Evolutionary conservation across 2,797 vertebrate species (phyloP), one percentile per base, ranked within the genome.

Genomic region (Setipinna tenuifilis): DNA sequence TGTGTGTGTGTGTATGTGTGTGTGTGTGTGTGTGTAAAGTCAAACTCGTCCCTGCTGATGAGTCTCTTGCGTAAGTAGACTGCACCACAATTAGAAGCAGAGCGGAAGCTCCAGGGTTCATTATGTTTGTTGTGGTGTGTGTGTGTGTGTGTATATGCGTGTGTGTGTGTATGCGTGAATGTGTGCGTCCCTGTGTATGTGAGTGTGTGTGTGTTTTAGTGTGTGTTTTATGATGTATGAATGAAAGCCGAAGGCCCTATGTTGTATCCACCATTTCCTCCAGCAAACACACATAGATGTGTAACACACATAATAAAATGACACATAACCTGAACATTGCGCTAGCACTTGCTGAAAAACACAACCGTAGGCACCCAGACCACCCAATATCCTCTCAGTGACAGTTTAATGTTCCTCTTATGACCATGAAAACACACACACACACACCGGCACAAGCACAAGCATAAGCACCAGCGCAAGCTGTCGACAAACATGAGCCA

Each of bases 61-160:
- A 19, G 9, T 75, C 28, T 41, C 68, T 35, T 68, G 65, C 65
- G 28, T 19, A 75, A 17, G 68, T 17, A 28, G 28, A 1, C n/a
- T 65, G n/a, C 61, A 65, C 68, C 31, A 31, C 65, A 61, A 61
- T 61, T 19, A 65, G 61, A 28, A 65, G 61, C 65, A 75, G 31
- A 75, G 31, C 0, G 68, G 68, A 75, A 75, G 31, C 68, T 75
- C 35, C 2, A 41, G 68, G 17, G 14, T 17, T 75, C 28, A 11
- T 68, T 10, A 25, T 75, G 28, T 75, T 75, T 75, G 68, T 75
- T 35, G 6, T 75, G 28, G 14, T 41, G 31, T 41, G 68, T 41
- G 17, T 41, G 16, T 59, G 17, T 59, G 19, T 59, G 17, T 59
- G 58, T 59, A 2, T 21, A 7, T 59, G 58, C 21, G 17, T 59